Evolutionary conservation across 2,113 vertebrate genomes (phyloP).

Genomic region (Odontesthes bonariensis): DNA sequence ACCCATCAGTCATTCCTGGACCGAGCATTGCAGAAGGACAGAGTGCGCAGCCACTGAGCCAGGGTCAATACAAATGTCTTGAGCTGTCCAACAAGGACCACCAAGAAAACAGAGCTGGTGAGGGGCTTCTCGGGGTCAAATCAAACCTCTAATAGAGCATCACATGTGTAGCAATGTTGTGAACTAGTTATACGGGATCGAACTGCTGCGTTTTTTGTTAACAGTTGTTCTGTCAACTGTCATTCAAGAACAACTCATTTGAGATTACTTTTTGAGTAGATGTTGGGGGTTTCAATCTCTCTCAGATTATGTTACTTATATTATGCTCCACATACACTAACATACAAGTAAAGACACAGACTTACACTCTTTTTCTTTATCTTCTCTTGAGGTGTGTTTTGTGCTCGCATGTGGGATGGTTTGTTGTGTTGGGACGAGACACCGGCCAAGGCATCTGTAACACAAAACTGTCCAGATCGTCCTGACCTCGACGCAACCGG

Average conservation of each 20-base stretch:
- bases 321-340: background rate
- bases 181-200: background rate
- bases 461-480: conserved; percentile 88
- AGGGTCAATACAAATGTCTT: conserved; percentile 77
- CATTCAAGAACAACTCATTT: background rate
- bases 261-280: background rate
- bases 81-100: conserved; percentile 61
- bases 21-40: conserved; percentile 51
- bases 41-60: conserved; percentile 52
- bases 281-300: background rate
- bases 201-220: conserved; percentile 5
- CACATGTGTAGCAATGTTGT: conserved; percentile 3
- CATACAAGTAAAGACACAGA: background rate
- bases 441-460: conserved; percentile 83
- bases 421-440: conserved; percentile 95
- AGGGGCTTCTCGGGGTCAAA: conserved; percentile 34
- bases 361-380: background rate
- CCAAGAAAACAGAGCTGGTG: conserved; percentile 79
- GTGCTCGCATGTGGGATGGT: conserved; percentile 92
- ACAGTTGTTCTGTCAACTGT: background rate
- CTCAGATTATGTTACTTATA: background rate
- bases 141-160: conserved; percentile 18
- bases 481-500: conserved; percentile 86
- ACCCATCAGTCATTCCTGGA: conserved; percentile 62
- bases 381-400: conserved; percentile 82